A percentile compares a stretch with the other conserved stretches of the same genome.
These are phyloP conservation scores for Melanotaenia boesemani DNA, from an alignment of 2,797 vertebrate genomes.

Conservation along the genomic window DNA sequence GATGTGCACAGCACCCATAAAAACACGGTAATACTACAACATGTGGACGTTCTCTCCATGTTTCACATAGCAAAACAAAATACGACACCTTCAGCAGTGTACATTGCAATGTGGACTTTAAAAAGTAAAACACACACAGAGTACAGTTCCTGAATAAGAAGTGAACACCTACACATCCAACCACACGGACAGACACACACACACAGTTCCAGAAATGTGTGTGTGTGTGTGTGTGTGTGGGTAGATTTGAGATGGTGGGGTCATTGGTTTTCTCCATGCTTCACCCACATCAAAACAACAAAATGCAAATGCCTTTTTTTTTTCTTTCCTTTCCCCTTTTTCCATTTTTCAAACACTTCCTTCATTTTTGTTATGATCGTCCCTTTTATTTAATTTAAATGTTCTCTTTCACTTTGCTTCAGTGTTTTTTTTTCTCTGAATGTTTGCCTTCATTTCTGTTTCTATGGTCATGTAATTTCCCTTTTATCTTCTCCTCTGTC, in stretches of 20 bases:
- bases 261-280: slow-evolving; percentile 60
- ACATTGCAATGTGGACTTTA: not conserved
- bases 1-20: slow-evolving; percentile 73
- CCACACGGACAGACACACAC: slow-evolving; percentile 18
- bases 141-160: slow-evolving; percentile 20
- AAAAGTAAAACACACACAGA: slow-evolving; percentile 14
- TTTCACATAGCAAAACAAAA: not conserved
- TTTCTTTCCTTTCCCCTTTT: slow-evolving; percentile 14
- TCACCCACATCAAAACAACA: slow-evolving; percentile 58
- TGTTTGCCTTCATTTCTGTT: not conserved
- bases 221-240: slow-evolving; percentile 17
- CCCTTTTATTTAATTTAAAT: not conserved
- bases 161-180: slow-evolving; percentile 22
- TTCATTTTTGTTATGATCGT: not conserved
- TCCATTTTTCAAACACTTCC: slow-evolving; percentile 6
- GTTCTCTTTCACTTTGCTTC: not conserved
- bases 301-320: slow-evolving; percentile 29
- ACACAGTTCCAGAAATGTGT: slow-evolving; percentile 29
- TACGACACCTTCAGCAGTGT: not conserved
- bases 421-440: not conserved
- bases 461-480: slow-evolving; percentile 11
- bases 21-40: slow-evolving; percentile 61
- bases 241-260: slow-evolving; percentile 53
- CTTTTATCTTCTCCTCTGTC: slow-evolving; percentile 8
- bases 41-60: not conserved